Conservation (phyloP, 2,888 invertebrate species). For the Onthophagus sagittarius region DNA sequence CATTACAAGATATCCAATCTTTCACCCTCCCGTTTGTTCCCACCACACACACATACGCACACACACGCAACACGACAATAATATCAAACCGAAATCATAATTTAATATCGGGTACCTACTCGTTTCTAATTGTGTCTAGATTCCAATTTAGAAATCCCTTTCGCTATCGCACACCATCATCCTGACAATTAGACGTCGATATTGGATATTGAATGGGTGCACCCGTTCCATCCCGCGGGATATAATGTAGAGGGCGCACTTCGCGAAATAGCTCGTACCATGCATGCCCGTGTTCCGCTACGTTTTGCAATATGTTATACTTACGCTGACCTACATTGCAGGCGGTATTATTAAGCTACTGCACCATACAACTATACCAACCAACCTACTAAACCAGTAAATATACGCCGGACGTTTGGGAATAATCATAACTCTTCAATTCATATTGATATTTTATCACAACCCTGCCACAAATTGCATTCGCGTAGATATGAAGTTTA, state of each 20-base stretch:
- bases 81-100: background rate
- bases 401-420: background rate
- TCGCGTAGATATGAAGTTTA: too few relatives aligned
- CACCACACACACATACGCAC: background rate
- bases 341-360: background rate
- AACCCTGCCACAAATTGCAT: background rate
- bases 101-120: background rate
- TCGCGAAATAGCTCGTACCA: background rate
- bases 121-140: background rate
- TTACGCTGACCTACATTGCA: background rate
- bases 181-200: background rate
- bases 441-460: background rate
- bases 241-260: background rate
- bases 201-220: background rate
- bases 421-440: background rate
- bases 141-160: background rate
- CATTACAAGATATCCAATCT: background rate
- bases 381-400: background rate
- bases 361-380: background rate
- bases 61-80: too few relatives aligned
- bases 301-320: background rate
- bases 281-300: background rate
- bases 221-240: background rate
- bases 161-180: background rate
- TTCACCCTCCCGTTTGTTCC: background rate